Evolutionary conservation across 2,113 vertebrate genomes (phyloP), one percentile per base, ranked within the genome.

Genomic region (Danionella cerebrum): DNA sequence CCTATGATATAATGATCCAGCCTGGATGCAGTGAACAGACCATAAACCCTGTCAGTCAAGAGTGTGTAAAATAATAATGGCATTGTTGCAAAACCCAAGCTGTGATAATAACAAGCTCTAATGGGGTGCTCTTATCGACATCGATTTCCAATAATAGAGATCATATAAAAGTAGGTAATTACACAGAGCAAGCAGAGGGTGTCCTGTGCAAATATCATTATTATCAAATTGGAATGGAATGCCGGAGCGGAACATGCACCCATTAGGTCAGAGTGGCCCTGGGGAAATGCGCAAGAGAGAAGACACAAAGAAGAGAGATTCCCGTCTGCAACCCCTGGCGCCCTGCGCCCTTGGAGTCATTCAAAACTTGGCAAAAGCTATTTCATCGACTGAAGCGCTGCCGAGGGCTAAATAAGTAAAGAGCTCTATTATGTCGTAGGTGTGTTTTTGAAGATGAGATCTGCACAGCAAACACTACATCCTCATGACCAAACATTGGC

Each of bases 131-230:
- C 71, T 76, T 80, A 78, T 78, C 76, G 55, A 31, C 78, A 80
- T 80, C 35, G 70, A 80, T 78, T 77, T 78, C 75, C 78, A 78
- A 80, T 80, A 80, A 75, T 72, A 57, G 75, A 76, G 75, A 80
- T 78, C 67, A 78, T 80, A 80, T 78, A 78, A 77, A 72, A 69
- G 63, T 70, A 75, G 76, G 76, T 80, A 80, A 80, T 80, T 80
- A 78, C 73, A 80, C 73, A 71, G 75, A 73, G 73, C 70, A 73
- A 78, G 78, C 55, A 78, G 70, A 80, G 70, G 72, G 76, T 62
- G 45, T 78, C 73, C 70, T 78, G 67, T 75, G 73, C 73, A 80
- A 80, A 79, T 77, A 79, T 78, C 73, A 76, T 80, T 71, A 78
- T 80, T 75, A 79, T 75, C 71, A 77, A 73, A 80, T 80, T 78